These are phyloP conservation scores for Thecocarcelia acutangulata DNA, from an alignment of 2,888 invertebrate species.

Conservation along the genomic window DNA sequence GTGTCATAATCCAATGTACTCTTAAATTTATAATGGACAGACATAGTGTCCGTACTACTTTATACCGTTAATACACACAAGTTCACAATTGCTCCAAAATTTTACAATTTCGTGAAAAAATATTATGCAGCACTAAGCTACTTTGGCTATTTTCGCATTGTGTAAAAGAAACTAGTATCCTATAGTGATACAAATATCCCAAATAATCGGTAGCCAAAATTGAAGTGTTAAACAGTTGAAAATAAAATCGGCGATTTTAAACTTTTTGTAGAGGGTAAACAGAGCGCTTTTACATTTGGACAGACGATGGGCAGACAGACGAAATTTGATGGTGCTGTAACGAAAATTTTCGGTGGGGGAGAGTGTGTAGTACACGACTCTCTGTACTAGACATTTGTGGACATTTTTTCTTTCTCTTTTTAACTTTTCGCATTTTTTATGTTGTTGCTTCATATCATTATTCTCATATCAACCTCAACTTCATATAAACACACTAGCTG, in stretches of 20 bases:
- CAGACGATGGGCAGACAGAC: too few species aligned
- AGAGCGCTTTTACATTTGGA: too few species aligned
- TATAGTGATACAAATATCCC: neutral
- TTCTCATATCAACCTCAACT: too few species aligned
- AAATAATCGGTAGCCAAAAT: slow-evolving; percentile 27
- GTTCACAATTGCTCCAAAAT: slow-evolving; percentile 19
- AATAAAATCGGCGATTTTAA: neutral
- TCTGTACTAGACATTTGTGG: too few species aligned
- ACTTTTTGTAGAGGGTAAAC: neutral
- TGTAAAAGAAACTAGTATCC: slow-evolving; percentile 50
- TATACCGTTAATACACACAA: neutral
- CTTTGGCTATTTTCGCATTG: slow-evolving; percentile 58
- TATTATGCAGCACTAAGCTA: slow-evolving; percentile 56
- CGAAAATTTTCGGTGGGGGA: too few species aligned
- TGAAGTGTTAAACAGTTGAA: neutral
- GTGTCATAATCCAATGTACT: slow-evolving; percentile 97
- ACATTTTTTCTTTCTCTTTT: too few species aligned
- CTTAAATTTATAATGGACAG: slow-evolving; percentile 99
- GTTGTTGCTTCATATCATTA: too few species aligned
- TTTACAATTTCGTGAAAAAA: slow-evolving; percentile 23
- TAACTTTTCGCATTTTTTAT: too few species aligned
- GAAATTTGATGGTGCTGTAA: too few species aligned
- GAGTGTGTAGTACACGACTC: too few species aligned
- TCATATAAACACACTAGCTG: too few species aligned
- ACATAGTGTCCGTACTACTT: slow-evolving; percentile 84